Evolutionary conservation across 2,888 invertebrate species (phyloP).

Genomic region (Aleiodes alternator): DNA sequence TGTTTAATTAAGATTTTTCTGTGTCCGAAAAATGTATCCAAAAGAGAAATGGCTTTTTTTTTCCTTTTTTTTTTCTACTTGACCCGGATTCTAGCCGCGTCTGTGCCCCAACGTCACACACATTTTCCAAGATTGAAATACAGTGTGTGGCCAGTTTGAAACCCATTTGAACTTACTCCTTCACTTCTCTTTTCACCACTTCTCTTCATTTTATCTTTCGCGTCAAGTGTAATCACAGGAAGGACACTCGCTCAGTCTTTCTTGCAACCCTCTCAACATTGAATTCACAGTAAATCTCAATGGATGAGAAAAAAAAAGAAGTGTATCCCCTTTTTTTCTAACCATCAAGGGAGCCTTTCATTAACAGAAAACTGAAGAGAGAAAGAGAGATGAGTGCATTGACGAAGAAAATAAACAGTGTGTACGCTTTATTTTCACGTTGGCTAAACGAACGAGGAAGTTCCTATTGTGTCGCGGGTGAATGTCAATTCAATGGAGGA

Average conservation of each 20-base stretch:
- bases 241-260: slow-evolving; percentile 29
- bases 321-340: neutral
- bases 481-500: slow-evolving; percentile 12
- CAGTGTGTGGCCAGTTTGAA: slow-evolving; percentile 25
- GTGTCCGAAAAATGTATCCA: neutral
- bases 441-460: neutral
- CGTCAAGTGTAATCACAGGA: slow-evolving; percentile 28
- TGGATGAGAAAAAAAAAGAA: neutral
- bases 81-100: slow-evolving; percentile 14
- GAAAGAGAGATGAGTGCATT: neutral
- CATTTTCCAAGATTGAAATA: slow-evolving; percentile 20
- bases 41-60: neutral
- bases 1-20: slow-evolving; percentile 9
- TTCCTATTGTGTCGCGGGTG: neutral
- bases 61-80: neutral
- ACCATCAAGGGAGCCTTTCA: slow-evolving; percentile 10
- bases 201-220: neutral
- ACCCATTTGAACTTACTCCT: slow-evolving; percentile 8
- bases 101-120: neutral
- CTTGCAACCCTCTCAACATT: slow-evolving; percentile 16
- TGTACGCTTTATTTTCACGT: neutral
- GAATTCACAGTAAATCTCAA: slow-evolving; percentile 18
- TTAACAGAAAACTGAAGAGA: slow-evolving; percentile 6
- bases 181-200: neutral
- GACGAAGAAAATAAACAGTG: slow-evolving; percentile 18